Conservation (phyloP, 1,140 invertebrate genomes). For the Pogonomyrmex barbatus region DNA sequence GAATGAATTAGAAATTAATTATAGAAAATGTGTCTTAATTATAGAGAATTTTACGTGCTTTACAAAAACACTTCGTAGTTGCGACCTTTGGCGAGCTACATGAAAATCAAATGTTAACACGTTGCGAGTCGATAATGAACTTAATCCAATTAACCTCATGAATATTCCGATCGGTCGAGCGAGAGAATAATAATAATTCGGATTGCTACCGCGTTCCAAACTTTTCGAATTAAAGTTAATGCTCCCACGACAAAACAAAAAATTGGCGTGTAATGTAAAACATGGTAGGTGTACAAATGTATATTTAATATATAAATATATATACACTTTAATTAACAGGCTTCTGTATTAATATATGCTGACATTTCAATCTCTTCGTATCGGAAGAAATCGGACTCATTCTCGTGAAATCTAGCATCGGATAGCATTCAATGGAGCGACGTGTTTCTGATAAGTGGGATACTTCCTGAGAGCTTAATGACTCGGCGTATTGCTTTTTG, state of each 20-base stretch:
- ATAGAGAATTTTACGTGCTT: too few species aligned
- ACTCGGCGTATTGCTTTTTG: constrained; percentile 49
- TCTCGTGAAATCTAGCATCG: constrained; percentile 11
- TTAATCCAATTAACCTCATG: constrained; percentile 37
- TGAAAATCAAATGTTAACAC: neutral
- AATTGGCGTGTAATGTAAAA: neutral
- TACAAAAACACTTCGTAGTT: neutral
- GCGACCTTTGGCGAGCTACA: neutral
- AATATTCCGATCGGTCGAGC: constrained; percentile 26
- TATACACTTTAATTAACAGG: neutral
- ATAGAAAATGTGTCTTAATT: neutral
- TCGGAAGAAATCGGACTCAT: constrained; percentile 50
- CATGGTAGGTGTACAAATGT: neutral
- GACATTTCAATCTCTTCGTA: constrained; percentile 50
- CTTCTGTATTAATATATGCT: constrained; percentile 12
- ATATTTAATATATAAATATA: neutral
- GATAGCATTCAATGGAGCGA: constrained; percentile 9
- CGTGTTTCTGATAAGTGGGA: constrained; percentile 33
- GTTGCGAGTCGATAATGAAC: constrained; percentile 11
- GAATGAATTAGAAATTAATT: neutral
- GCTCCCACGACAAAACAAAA: neutral
- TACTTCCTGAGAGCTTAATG: constrained; percentile 40
- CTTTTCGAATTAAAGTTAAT: neutral
- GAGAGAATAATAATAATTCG: constrained; percentile 41
- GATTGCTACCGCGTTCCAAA: constrained; percentile 19